A percentile compares a stretch with the other conserved stretches of the same genome.
Conservation (phyloP, 2,113 vertebrate genomes). For the Helogale parvula region DNA sequence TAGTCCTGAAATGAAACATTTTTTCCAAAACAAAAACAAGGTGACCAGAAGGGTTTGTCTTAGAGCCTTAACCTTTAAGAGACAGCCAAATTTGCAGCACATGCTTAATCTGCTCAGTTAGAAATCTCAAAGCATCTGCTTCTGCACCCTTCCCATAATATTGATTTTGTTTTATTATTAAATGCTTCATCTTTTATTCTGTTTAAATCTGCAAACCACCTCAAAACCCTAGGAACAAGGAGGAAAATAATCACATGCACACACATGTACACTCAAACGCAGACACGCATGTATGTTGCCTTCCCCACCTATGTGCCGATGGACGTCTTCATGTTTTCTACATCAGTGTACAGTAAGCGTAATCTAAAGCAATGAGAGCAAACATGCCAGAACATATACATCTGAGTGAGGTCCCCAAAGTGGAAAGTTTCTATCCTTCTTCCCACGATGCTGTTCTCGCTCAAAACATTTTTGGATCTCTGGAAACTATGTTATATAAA, state of each 20-base stretch:
- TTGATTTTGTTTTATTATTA: slow-evolving; percentile 13
- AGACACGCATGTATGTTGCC: background rate
- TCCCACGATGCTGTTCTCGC: background rate
- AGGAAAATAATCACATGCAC: background rate
- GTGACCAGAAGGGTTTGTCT: background rate
- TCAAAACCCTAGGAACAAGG: background rate
- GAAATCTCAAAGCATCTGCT: background rate
- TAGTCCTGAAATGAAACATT: background rate
- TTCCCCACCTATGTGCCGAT: background rate
- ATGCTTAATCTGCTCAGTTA: background rate
- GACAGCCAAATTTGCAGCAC: background rate
- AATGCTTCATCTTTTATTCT: background rate
- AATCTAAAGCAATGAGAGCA: background rate
- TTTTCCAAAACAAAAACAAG: background rate
- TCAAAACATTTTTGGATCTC: background rate
- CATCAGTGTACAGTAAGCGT: background rate
- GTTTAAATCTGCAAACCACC: background rate
- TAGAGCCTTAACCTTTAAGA: background rate
- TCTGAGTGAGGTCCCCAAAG: no score
- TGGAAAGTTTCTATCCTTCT: background rate
- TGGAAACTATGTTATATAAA: background rate
- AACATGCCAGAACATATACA: background rate
- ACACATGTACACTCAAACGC: background rate
- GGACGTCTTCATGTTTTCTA: background rate
- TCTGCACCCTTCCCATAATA: background rate